Conservation (phyloP, 2,888 invertebrate genomes). For the Eugnorisma glareosa region DNA sequence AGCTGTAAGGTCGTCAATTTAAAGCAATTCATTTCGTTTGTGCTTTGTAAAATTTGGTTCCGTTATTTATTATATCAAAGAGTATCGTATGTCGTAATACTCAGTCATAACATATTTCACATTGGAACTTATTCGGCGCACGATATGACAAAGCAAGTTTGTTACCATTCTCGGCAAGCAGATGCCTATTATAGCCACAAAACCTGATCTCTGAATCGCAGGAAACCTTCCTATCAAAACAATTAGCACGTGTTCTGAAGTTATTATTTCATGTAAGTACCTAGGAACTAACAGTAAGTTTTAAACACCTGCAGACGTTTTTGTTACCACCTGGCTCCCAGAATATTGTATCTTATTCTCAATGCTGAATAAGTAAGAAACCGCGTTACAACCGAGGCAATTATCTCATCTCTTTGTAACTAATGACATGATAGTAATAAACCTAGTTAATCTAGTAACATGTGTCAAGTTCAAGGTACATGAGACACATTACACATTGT, state of each 20-base stretch:
- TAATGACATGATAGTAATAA: neutral
- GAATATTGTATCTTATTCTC: neutral
- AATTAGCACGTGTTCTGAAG: constrained; percentile 42
- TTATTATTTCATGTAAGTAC: constrained; percentile 16
- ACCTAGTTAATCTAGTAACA: neutral
- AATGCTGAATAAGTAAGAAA: neutral
- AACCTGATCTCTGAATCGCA: constrained; percentile 8
- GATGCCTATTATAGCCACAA: neutral
- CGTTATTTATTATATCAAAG: constrained; percentile 41
- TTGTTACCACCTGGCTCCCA: neutral
- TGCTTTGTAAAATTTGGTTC: constrained; percentile 62
- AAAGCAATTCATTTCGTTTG: constrained; percentile 77
- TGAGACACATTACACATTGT: neutral
- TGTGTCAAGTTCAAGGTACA: neutral
- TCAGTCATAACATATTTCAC: constrained; percentile 7
- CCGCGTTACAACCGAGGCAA: neutral
- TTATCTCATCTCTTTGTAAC: constrained; percentile 1
- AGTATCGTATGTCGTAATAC: constrained; percentile 1
- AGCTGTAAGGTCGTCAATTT: constrained; percentile 79
- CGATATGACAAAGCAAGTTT: constrained; percentile 17
- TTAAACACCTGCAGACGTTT: constrained; percentile 19
- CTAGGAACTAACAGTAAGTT: constrained; percentile 1
- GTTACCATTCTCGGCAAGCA: constrained; percentile 30
- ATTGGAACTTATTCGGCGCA: constrained; percentile 18
- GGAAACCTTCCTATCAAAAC: constrained; percentile 24